phyloP scores from a whole-genome alignment of 2,888 invertebrate species.

The Oscheius onirici region DNA sequence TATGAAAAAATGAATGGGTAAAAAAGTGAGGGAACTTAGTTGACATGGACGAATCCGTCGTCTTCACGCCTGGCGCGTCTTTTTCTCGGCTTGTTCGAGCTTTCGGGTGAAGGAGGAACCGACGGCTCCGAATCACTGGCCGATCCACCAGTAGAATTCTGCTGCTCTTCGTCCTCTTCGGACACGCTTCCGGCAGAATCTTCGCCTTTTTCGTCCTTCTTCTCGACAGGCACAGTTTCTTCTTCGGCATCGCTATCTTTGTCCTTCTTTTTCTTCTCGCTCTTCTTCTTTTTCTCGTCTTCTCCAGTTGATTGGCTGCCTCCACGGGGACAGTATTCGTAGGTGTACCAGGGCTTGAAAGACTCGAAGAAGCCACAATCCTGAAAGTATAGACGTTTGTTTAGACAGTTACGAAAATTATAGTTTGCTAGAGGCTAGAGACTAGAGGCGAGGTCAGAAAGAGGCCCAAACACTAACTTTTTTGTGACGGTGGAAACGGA shows the following conservation, averaged over 20 bases:
- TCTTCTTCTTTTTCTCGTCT: conserved; percentile 39
- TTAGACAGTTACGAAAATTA: too few species aligned
- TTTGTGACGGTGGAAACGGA: too few species aligned
- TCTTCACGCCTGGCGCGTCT: conserved; percentile 16
- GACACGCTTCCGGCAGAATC: not conserved
- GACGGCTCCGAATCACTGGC: conserved; percentile 17
- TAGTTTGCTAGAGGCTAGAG: too few species aligned
- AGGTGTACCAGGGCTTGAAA: conserved; percentile 89
- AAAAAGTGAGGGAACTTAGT: not conserved
- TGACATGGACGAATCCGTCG: conserved; percentile 28
- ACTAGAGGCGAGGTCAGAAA: too few species aligned
- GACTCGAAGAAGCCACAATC: conserved; percentile 97
- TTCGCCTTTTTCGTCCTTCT: not conserved
- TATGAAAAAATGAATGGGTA: conserved; percentile 1
- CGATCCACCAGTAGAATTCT: not conserved
- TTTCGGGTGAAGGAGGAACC: conserved; percentile 12
- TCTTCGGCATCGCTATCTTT: conserved; percentile 31
- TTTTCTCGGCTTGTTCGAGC: conserved; percentile 19
- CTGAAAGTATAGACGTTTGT: too few species aligned
- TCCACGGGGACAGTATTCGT: conserved; percentile 52
- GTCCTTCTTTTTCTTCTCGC: conserved; percentile 50
- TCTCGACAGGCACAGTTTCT: not conserved
- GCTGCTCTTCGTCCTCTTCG: conserved; percentile 6
- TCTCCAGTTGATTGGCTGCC: conserved; percentile 22
- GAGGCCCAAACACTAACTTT: too few species aligned